Conservation (phyloP, 2,888 invertebrate genomes). For the Lasioglossum zephyrum region DNA sequence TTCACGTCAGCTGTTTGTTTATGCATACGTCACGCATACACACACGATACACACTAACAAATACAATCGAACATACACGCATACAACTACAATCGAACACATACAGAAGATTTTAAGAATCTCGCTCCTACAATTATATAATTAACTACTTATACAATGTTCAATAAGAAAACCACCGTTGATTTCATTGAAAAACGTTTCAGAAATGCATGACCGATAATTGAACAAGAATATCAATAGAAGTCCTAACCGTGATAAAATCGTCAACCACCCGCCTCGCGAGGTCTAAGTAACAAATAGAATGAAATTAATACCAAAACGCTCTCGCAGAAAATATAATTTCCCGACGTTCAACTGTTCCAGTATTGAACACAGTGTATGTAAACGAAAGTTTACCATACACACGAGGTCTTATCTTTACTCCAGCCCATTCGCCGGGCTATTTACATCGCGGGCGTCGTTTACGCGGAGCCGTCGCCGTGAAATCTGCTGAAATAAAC, state of each 20-base stretch:
- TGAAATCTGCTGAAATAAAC: slow-evolving; percentile 9
- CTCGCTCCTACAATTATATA: no score
- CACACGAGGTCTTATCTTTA: neutral
- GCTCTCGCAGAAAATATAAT: neutral
- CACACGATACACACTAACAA: no score
- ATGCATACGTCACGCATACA: no score
- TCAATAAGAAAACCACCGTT: neutral
- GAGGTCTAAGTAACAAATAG: no score
- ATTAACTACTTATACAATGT: no score
- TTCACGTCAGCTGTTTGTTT: no score
- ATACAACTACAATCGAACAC: no score
- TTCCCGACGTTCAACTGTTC: neutral
- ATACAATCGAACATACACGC: no score
- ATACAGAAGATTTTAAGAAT: no score
- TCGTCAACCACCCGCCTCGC: neutral
- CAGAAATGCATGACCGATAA: neutral
- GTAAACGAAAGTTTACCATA: neutral
- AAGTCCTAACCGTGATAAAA: neutral
- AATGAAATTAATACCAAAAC: neutral
- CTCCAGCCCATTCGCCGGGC: neutral
- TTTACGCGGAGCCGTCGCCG: neutral
- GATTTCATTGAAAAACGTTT: neutral
- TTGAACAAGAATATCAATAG: neutral
- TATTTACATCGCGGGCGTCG: neutral
- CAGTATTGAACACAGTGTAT: neutral